phyloP scores from a whole-genome alignment of 2,888 invertebrate species.

The Trypoxylon attenuatum region DNA sequence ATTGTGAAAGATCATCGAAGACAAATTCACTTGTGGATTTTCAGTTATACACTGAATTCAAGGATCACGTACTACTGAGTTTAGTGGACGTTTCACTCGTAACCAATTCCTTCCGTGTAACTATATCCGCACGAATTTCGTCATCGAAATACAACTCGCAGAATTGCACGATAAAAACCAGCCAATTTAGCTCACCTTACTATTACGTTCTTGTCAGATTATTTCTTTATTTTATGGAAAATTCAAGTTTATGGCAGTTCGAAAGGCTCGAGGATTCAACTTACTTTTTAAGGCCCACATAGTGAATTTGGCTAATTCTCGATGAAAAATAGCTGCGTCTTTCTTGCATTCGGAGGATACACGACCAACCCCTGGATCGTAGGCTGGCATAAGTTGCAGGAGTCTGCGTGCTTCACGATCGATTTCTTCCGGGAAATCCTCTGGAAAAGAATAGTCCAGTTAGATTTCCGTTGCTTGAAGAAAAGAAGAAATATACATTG shows the following conservation, averaged over 20 bases:
- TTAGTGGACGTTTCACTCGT: constrained; percentile 26
- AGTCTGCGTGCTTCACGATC: constrained; percentile 62
- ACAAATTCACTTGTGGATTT: constrained; percentile 18
- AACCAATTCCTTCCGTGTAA: constrained; percentile 18
- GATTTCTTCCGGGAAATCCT: constrained; percentile 63
- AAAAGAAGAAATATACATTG: too few relatives aligned
- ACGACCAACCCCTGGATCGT: constrained; percentile 64
- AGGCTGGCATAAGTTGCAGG: constrained; percentile 65
- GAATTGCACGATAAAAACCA: background rate
- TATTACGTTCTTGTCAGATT: background rate
- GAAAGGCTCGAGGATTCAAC: constrained; percentile 1
- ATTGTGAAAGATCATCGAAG: constrained; percentile 50
- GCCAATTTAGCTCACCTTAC: background rate
- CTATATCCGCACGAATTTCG: background rate
- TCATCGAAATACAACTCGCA: constrained; percentile 9
- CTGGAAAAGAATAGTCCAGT: too few relatives aligned
- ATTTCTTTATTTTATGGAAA: too few relatives aligned
- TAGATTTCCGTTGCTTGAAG: too few relatives aligned
- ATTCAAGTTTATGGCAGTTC: background rate
- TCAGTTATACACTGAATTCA: constrained; percentile 9
- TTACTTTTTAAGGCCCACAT: constrained; percentile 72
- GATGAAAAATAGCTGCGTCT: constrained; percentile 64
- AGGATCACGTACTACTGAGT: constrained; percentile 5
- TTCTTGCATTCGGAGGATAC: constrained; percentile 68
- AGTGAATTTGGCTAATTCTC: constrained; percentile 67